Evolutionary conservation across 2,113 vertebrate species (phyloP).

Genomic region (Corydoras maculifer): DNA sequence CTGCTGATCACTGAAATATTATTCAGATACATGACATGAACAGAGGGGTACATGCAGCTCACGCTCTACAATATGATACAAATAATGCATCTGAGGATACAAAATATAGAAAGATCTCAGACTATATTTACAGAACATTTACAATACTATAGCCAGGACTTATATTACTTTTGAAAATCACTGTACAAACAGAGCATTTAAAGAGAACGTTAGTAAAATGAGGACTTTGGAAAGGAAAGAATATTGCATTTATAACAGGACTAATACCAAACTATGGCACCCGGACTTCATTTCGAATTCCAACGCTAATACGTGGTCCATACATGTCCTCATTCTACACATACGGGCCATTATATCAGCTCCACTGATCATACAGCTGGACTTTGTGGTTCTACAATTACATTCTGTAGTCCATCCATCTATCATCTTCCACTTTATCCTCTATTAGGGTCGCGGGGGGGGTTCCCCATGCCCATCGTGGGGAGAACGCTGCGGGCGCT

Average conservation of each 20-base stretch:
- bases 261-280: conserved; percentile 57
- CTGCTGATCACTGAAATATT: conserved; percentile 62
- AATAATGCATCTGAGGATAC: conserved; percentile 80
- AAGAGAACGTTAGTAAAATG: conserved; percentile 56
- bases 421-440: too few species aligned
- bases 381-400: too few species aligned
- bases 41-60: conserved; percentile 71
- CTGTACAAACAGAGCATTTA: conserved; percentile 66
- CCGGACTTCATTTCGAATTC: too few species aligned
- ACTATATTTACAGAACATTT: conserved; percentile 98
- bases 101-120: conserved; percentile 98
- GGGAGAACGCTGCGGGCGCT: too few species aligned
- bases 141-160: conserved; percentile 71
- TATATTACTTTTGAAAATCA: conserved; percentile 59
- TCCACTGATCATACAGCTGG: too few species aligned
- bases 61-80: conserved; percentile 68
- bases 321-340: too few species aligned
- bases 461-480: too few species aligned
- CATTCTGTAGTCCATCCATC: too few species aligned
- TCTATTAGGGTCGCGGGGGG: too few species aligned
- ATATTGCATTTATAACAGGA: conserved; percentile 70
- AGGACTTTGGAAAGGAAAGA: conserved; percentile 61
- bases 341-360: too few species aligned
- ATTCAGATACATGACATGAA: conserved; percentile 72
- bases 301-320: too few species aligned